Evolutionary conservation across 2,797 vertebrate species (phyloP).

Genomic region (Centroberyx gerrardi): DNA sequence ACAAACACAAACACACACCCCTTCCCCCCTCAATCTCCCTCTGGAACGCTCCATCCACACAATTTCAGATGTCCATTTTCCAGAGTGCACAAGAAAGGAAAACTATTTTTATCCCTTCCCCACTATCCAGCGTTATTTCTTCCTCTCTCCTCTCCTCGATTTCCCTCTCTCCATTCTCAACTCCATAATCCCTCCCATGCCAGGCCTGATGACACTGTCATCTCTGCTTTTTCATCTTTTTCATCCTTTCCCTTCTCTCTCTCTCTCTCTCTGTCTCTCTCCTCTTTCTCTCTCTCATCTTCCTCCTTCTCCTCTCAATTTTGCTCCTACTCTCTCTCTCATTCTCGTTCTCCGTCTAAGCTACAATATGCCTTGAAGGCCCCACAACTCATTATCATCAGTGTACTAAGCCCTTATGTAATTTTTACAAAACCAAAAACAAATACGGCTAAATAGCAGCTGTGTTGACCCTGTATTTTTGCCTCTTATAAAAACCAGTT

Average conservation of each 20-base stretch:
- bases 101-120: slow-evolving; percentile 79
- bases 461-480: not conserved
- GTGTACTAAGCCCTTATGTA: slow-evolving; percentile 23
- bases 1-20: slow-evolving; percentile 28
- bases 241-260: slow-evolving; percentile 30
- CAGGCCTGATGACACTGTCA: slow-evolving; percentile 56
- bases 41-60: slow-evolving; percentile 67
- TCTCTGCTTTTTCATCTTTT: slow-evolving; percentile 30
- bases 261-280: slow-evolving; percentile 16
- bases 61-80: slow-evolving; percentile 78
- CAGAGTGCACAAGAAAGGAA: slow-evolving; percentile 76
- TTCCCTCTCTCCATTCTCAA: slow-evolving; percentile 40
- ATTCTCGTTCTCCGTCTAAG: slow-evolving; percentile 16
- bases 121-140: slow-evolving; percentile 61
- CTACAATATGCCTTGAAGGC: slow-evolving; percentile 28
- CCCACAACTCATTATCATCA: slow-evolving; percentile 41
- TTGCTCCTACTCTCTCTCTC: slow-evolving; percentile 4
- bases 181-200: slow-evolving; percentile 70
- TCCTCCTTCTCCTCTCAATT: slow-evolving; percentile 23
- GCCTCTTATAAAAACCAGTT: not conserved
- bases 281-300: slow-evolving; percentile 2
- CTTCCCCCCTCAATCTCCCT: slow-evolving; percentile 52
- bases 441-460: slow-evolving; percentile 14
- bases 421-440: slow-evolving; percentile 29
- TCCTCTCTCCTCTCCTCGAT: slow-evolving; percentile 42